Evolutionary conservation across 2,888 invertebrate genomes (phyloP), one percentile per base, ranked within the genome.

Genomic region (Strigamia maritima): DNA sequence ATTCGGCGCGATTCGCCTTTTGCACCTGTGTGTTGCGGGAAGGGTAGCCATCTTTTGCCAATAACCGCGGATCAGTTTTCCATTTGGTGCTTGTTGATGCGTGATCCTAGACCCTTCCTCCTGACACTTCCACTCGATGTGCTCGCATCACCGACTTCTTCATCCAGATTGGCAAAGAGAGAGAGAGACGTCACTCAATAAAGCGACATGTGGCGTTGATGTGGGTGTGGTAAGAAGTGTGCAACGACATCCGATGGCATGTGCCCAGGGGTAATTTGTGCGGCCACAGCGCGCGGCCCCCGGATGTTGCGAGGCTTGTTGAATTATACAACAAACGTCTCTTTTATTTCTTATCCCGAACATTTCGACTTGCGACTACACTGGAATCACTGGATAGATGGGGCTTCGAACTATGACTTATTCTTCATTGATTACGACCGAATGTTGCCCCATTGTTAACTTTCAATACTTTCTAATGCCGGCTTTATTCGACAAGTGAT

Each of bases 161-260:
- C 60, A 65, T 65, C 60, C 60, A 65, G 60, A 65, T 65, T 65
- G 60, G 60, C 24, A 65, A 65, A 22, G 60, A 65, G 24, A 65
- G 44, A 44, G 60, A 65, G 60, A 65, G 60, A 65, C 60, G 60
- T 65, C 60, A 65, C 60, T 65, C 60, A 65, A 65, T 65, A 65
- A 65, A 65, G 60, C 60, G 60, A 65, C 60, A 65, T 24, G 60
- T 65, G 60, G 60, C 24, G 60, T 65, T 19, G 60, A 24, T 65
- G 60, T 65, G 44, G 44, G 44, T 44, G 44, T 44, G 44, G 44
- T 44, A 44, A 44, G 44, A 44, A 44, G 44, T 44, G 60, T 65
- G 60, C 24, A 65, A 65, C 60, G 24, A 24, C 60, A 19, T 65
- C 60, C 60, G 60, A 65, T 65, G 60, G 60, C 24, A 24, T 65